phyloP scores from a whole-genome alignment of 2,888 invertebrate genomes.

The Ischnus inquisitorius region DNA sequence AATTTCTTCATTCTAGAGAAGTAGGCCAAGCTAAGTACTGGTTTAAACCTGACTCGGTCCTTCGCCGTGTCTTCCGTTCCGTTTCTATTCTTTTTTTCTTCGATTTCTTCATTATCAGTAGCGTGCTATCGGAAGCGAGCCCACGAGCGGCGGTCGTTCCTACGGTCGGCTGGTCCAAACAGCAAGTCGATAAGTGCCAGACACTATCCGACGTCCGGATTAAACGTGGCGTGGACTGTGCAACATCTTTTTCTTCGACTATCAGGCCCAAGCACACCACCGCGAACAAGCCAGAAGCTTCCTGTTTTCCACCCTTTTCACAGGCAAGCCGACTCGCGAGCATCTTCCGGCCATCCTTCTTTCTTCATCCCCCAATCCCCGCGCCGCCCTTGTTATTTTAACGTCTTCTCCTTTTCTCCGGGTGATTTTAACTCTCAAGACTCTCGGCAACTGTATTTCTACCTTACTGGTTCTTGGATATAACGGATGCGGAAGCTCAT shows the following conservation, averaged over 20 bases:
- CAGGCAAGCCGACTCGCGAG: conserved; percentile 24
- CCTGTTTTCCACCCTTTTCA: conserved; percentile 58
- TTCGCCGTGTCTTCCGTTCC: background rate
- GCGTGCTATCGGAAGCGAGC: conserved; percentile 31
- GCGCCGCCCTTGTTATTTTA: conserved; percentile 18
- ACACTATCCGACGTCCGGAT: conserved; percentile 60
- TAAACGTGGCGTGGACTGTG: conserved; percentile 59
- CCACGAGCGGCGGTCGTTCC: background rate
- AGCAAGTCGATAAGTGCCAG: conserved; percentile 58
- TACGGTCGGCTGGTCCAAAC: conserved; percentile 3
- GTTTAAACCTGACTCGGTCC: background rate
- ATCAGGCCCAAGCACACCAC: background rate
- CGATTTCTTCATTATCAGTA: background rate
- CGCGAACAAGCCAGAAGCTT: conserved; percentile 47
- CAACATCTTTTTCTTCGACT: conserved; percentile 51
- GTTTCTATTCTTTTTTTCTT: background rate
- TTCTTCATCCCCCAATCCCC: background rate
- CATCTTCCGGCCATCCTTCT: conserved; percentile 42
- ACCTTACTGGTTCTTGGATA: background rate
- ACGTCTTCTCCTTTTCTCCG: background rate
- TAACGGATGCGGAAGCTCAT: conserved; percentile 53
- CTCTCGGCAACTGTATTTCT: conserved; percentile 18
- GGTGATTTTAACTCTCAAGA: conserved; percentile 33
- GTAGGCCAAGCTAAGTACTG: background rate
- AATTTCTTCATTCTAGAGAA: background rate